Evolutionary conservation across 2,113 vertebrate genomes (phyloP).

Genomic region (Gorilla gorilla): DNA sequence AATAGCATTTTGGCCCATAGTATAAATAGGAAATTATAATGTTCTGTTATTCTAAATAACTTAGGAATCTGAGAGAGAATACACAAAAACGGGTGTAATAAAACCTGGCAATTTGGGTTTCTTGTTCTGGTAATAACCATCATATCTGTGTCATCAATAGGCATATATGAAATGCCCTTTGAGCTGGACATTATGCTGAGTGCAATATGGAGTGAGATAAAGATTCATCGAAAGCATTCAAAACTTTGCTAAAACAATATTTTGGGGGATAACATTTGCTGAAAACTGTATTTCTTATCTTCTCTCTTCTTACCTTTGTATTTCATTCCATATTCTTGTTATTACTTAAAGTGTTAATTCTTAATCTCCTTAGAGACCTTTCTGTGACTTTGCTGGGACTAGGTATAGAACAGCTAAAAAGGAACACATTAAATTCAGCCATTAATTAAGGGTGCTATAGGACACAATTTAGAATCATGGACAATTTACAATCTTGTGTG

Average conservation of each 20-base stretch:
- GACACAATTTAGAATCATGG: neutral
- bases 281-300: neutral
- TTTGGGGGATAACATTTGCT: neutral
- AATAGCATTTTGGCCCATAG: neutral
- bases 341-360: neutral
- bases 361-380: neutral
- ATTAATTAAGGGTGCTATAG: neutral
- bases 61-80: neutral
- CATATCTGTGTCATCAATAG: neutral
- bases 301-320: neutral
- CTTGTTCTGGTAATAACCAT: neutral
- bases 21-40: neutral
- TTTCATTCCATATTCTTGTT: neutral
- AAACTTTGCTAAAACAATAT: neutral
- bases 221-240: neutral
- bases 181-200: neutral
- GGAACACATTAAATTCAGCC: neutral
- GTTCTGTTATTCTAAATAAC: neutral
- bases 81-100: neutral
- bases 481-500: neutral
- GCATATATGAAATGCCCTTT: neutral
- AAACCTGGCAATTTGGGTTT: neutral
- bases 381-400: neutral
- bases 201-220: neutral
- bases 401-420: neutral